Conservation (phyloP, 2,797 vertebrate species). For the Lateolabrax maculatus region DNA sequence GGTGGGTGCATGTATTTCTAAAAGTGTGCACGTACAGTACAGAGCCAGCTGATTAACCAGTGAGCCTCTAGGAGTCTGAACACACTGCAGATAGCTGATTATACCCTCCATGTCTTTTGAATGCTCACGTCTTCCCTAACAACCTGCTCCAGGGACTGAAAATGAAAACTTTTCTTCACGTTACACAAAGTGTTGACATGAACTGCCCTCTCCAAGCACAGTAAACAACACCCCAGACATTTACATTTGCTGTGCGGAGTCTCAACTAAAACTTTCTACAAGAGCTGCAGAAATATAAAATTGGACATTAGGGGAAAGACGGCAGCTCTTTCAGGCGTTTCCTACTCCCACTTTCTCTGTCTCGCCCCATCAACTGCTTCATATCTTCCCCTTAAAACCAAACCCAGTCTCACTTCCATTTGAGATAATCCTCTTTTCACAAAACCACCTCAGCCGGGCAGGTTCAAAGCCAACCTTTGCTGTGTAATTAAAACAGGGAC, state of each 20-base stretch:
- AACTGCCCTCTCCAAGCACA: slow-evolving; percentile 2
- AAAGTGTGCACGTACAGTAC: neutral
- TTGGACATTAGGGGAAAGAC: neutral
- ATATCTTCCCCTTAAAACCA: slow-evolving; percentile 58
- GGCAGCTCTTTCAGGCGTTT: slow-evolving; percentile 21
- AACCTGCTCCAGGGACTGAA: slow-evolving; percentile 21
- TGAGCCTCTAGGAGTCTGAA: slow-evolving; percentile 2
- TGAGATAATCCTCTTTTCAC: slow-evolving; percentile 59
- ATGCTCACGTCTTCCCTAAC: slow-evolving; percentile 6
- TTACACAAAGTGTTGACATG: slow-evolving; percentile 4
- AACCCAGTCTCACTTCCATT: slow-evolving; percentile 38
- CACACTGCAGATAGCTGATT: slow-evolving; percentile 21
- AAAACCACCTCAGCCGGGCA: slow-evolving; percentile 47
- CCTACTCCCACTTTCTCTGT: slow-evolving; percentile 17
- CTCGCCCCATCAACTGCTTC: slow-evolving; percentile 3
- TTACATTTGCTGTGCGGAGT: neutral
- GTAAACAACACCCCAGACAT: slow-evolving; percentile 29
- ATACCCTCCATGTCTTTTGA: slow-evolving; percentile 11
- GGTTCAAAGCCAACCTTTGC: slow-evolving; percentile 52
- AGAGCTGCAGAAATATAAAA: slow-evolving; percentile 8
- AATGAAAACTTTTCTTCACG: slow-evolving; percentile 12
- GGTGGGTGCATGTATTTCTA: neutral
- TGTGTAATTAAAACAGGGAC: slow-evolving; percentile 58
- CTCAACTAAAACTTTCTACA: neutral
- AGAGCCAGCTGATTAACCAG: slow-evolving; percentile 17